These are phyloP conservation scores for Rhinophrynus dorsalis DNA, from an alignment of 2,797 vertebrate species.

Conservation along the genomic window DNA sequence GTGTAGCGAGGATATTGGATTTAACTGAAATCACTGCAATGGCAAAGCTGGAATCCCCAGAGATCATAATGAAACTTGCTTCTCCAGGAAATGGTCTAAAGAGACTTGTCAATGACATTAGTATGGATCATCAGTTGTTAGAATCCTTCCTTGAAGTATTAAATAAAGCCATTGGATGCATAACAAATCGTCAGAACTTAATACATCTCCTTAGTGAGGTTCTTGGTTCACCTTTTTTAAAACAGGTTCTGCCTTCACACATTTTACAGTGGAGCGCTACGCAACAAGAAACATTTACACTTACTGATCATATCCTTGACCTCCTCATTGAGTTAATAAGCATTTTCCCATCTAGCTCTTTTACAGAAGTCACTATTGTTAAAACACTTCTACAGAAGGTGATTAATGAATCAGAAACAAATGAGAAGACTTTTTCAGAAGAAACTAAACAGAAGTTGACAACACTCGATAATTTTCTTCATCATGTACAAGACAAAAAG, in stretches of 20 bases:
- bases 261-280: constrained; percentile 1
- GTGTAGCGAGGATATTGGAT: background rate
- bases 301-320: background rate
- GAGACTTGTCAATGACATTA: constrained; percentile 21
- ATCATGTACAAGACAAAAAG: constrained; percentile 39
- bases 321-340: constrained; percentile 40
- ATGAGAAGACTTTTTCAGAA: background rate
- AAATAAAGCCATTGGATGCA: constrained; percentile 30
- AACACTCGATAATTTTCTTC: constrained; percentile 31
- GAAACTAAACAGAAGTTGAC: constrained; percentile 7
- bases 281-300: constrained; percentile 10
- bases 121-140: constrained; percentile 8
- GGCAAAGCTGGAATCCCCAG: constrained; percentile 23
- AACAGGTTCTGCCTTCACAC: constrained; percentile 21
- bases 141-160: constrained; percentile 35
- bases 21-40: background rate
- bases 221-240: constrained; percentile 47
- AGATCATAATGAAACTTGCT: constrained; percentile 43
- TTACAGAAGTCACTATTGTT: constrained; percentile 43
- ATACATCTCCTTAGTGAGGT: constrained; percentile 38
- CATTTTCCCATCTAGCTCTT: constrained; percentile 42
- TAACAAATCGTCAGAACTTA: constrained; percentile 41
- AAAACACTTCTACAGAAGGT: constrained; percentile 29
- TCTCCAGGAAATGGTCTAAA: constrained; percentile 39
- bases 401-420: constrained; percentile 4